Conservation (phyloP, 2,797 vertebrate genomes). For the Austrolebias charrua region DNA sequence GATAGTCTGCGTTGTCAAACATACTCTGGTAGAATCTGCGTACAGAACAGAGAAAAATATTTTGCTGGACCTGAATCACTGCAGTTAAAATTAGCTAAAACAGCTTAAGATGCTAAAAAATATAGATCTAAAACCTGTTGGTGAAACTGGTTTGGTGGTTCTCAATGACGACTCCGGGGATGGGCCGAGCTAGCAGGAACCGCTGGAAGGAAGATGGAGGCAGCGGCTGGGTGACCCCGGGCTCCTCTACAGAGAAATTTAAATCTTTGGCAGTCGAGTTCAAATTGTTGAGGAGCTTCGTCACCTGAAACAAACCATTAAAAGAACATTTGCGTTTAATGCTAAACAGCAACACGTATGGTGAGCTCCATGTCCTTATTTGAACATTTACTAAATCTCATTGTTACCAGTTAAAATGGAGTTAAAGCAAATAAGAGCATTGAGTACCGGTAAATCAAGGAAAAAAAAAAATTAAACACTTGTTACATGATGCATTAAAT, state of each 20-base stretch:
- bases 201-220: conserved; percentile 93
- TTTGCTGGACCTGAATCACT: too few relatives aligned
- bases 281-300: conserved; percentile 59
- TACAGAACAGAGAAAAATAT: neutral
- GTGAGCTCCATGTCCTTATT: neutral
- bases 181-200: conserved; percentile 83
- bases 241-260: conserved; percentile 64
- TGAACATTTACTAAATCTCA: too few relatives aligned
- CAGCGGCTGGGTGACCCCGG: conserved; percentile 78
- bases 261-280: conserved; percentile 23
- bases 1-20: conserved; percentile 85
- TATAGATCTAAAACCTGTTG: conserved; percentile 77
- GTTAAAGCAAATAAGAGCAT: too few relatives aligned
- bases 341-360: neutral
- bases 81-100: neutral
- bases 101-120: neutral
- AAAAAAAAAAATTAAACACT: too few relatives aligned
- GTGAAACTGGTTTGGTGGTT: conserved; percentile 81
- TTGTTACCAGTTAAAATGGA: too few relatives aligned
- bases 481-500: too few relatives aligned
- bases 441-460: too few relatives aligned
- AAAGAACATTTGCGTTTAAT: neutral
- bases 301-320: conserved; percentile 74
- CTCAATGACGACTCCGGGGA: conserved; percentile 88
- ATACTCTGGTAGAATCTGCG: conserved; percentile 91